Evolutionary conservation across 1,140 invertebrate species (phyloP).

Genomic region (Scaptodrosophila lebanonensis): DNA sequence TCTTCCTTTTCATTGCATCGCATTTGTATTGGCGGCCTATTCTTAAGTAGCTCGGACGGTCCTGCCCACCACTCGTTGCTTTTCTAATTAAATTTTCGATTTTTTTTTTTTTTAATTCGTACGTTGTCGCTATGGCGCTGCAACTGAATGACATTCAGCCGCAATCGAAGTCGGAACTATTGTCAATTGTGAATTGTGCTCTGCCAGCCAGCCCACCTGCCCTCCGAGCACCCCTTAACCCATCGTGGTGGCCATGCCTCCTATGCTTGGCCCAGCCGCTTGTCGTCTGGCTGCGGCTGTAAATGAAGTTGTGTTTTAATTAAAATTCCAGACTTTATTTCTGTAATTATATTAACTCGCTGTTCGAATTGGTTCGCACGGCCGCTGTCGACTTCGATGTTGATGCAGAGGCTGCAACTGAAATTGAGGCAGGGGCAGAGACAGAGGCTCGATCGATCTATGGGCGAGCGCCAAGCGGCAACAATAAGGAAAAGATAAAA

Average conservation of each 20-base stretch:
- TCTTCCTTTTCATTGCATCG: no score
- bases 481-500: constrained; percentile 59
- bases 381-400: no score
- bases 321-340: constrained; percentile 76
- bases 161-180: neutral
- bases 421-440: neutral
- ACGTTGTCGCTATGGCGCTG: constrained; percentile 6
- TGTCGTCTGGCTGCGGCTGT: constrained; percentile 70
- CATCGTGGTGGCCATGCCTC: no score
- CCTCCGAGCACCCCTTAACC: neutral
- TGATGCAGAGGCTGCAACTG: neutral
- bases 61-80: no score
- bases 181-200: constrained; percentile 9
- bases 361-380: constrained; percentile 52
- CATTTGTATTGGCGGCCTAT: no score
- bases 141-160: constrained; percentile 7
- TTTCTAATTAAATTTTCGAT: constrained; percentile 14
- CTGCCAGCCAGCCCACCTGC: neutral
- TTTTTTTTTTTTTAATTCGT: constrained; percentile 15
- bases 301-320: constrained; percentile 76
- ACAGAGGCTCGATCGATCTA: constrained; percentile 54
- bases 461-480: constrained; percentile 9
- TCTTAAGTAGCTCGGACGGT: no score
- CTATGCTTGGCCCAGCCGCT: no score
- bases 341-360: constrained; percentile 76